phyloP scores from a whole-genome alignment of 2,888 invertebrate species.

The Philereme vetulata region DNA sequence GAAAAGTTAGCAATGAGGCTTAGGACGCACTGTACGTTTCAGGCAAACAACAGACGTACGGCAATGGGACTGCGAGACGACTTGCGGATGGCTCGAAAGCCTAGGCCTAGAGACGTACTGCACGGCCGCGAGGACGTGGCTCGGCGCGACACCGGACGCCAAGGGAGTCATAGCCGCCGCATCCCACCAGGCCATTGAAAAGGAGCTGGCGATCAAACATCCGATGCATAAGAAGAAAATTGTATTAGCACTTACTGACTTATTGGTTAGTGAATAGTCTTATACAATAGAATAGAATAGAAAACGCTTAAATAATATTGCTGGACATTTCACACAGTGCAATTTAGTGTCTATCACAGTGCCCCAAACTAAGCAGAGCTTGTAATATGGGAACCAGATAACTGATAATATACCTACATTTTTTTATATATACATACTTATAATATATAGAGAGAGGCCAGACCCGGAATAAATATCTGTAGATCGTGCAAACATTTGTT shows the following conservation, averaged over 20 bases:
- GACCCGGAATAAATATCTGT: too few relatives aligned
- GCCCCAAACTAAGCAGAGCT: too few relatives aligned
- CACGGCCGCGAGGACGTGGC: constrained; percentile 91
- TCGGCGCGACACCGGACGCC: constrained; percentile 89
- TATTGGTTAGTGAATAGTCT: constrained; percentile 65
- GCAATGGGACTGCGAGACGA: constrained; percentile 91
- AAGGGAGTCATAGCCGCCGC: constrained; percentile 87
- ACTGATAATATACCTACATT: too few relatives aligned
- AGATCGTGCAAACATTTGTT: too few relatives aligned
- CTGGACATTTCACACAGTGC: too few relatives aligned
- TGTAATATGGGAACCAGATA: too few relatives aligned
- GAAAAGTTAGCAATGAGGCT: too few relatives aligned
- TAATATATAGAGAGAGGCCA: too few relatives aligned
- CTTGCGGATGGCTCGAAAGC: constrained; percentile 92
- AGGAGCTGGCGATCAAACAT: constrained; percentile 92
- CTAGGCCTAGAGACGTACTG: constrained; percentile 91
- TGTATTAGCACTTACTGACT: constrained; percentile 87
- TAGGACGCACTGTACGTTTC: constrained; percentile 5
- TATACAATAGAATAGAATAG: too few relatives aligned
- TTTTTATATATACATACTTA: too few relatives aligned
- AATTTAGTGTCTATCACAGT: too few relatives aligned
- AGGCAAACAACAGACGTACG: constrained; percentile 90
- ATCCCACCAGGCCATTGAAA: constrained; percentile 92
- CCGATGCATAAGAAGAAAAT: constrained; percentile 96
- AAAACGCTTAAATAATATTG: too few relatives aligned